Conservation (phyloP, 2,888 invertebrate species). For the Acleris laterana region DNA sequence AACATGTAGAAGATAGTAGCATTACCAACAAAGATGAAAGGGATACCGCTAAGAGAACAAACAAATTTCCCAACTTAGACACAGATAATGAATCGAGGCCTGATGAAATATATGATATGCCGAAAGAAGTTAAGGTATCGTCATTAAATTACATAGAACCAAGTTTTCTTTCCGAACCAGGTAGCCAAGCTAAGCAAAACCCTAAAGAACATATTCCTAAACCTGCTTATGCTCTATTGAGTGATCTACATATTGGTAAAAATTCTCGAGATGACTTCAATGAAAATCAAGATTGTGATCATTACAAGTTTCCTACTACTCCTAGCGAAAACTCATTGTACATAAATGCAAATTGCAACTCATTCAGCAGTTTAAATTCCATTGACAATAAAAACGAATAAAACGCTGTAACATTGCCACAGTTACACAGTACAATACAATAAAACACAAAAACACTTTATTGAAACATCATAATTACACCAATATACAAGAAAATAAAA, state of each 20-base stretch:
- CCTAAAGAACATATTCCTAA: neutral
- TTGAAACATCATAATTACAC: too few species aligned
- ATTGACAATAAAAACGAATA: too few species aligned
- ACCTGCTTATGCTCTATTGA: constrained; percentile 6
- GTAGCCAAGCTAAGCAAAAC: neutral
- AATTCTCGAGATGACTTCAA: neutral
- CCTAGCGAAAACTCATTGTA: neutral
- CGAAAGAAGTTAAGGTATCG: neutral
- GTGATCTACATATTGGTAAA: neutral
- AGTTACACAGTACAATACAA: too few species aligned
- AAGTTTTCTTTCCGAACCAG: neutral
- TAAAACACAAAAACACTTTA: too few species aligned
- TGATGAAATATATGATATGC: neutral
- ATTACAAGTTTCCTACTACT: constrained; percentile 17
- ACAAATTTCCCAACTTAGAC: neutral
- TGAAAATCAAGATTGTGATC: neutral
- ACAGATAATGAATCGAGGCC: neutral
- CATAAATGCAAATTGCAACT: constrained; percentile 22
- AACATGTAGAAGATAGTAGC: neutral
- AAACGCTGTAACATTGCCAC: too few species aligned
- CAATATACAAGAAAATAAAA: too few species aligned
- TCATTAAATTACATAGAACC: constrained; percentile 5
- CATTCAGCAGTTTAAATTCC: too few species aligned
- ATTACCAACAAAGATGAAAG: neutral
- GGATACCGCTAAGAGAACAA: neutral